phyloP scores from a whole-genome alignment of 2,113 vertebrate species.

The Smithornis capensis region DNA sequence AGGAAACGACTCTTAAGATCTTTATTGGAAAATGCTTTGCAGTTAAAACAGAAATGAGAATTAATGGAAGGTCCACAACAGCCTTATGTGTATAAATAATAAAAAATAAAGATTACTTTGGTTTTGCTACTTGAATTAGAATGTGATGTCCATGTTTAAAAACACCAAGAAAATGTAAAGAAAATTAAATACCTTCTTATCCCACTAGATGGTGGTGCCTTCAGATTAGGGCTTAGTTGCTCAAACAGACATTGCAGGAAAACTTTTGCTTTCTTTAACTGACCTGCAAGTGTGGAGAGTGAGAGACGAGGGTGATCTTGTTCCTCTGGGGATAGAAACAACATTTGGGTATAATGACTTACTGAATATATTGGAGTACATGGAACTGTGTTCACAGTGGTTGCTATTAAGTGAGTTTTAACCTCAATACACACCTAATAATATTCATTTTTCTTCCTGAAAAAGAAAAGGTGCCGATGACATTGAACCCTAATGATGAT shows the following conservation, averaged over 20 bases:
- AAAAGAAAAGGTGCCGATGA: background rate
- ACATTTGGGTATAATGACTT: background rate
- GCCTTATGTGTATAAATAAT: background rate
- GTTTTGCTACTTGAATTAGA: background rate
- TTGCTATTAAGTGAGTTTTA: background rate
- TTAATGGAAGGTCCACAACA: background rate
- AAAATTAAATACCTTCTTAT: constrained; percentile 54
- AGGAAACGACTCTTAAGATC: background rate
- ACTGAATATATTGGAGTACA: background rate
- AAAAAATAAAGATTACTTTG: background rate
- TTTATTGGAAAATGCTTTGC: constrained; percentile 22
- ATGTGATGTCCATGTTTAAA: background rate
- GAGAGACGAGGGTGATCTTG: background rate
- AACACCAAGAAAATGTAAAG: background rate
- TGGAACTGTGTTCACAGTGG: background rate
- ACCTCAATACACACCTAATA: background rate
- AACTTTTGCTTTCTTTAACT: constrained; percentile 25
- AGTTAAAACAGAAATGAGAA: background rate
- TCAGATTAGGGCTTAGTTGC: constrained; percentile 38
- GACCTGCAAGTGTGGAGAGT: background rate
- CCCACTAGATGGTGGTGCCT: constrained; percentile 70
- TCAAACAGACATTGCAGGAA: background rate
- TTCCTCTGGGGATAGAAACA: background rate
- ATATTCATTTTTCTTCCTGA: background rate
- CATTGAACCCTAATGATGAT: background rate